A percentile compares a stretch with the other conserved stretches of the same genome.
Evolutionary conservation across 1,140 invertebrate species (phyloP).

Genomic region (Myzus persicae): DNA sequence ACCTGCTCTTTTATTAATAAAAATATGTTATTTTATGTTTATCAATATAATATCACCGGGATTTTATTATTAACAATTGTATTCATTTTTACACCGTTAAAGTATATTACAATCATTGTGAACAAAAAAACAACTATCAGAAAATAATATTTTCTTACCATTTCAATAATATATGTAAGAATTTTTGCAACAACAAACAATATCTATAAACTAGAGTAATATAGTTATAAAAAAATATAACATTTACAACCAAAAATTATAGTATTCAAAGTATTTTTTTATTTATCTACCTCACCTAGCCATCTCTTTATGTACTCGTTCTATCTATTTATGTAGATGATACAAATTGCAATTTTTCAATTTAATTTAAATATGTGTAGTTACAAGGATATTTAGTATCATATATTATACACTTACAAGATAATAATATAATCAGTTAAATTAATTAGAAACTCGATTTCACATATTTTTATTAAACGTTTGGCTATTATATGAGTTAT

Average conservation of each 20-base stretch:
- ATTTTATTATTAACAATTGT: not conserved
- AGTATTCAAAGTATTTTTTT: not conserved
- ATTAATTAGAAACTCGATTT: not conserved
- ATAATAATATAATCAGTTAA: not conserved
- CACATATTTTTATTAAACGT: not conserved
- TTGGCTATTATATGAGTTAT: not conserved
- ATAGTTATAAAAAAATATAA: not conserved
- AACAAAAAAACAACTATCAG: not conserved
- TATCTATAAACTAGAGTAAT: not conserved
- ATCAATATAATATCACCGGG: not conserved
- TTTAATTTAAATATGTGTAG: not conserved
- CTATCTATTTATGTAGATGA: not conserved
- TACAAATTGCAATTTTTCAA: not conserved
- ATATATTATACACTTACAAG: not conserved
- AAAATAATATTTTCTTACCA: conserved; percentile 1
- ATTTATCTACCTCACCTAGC: not conserved
- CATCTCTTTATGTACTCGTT: not conserved
- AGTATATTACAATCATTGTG: not conserved
- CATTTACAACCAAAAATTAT: not conserved
- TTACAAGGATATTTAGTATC: not conserved
- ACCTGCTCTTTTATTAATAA: not conserved
- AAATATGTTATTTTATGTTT: not conserved
- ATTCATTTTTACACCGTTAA: not conserved
- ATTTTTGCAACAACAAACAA: not conserved
- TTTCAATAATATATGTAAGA: not conserved